A percentile compares a stretch with the other conserved stretches of the same genome.
Conservation (phyloP, 2,797 vertebrate species). For the Jordanella pulchra region DNA sequence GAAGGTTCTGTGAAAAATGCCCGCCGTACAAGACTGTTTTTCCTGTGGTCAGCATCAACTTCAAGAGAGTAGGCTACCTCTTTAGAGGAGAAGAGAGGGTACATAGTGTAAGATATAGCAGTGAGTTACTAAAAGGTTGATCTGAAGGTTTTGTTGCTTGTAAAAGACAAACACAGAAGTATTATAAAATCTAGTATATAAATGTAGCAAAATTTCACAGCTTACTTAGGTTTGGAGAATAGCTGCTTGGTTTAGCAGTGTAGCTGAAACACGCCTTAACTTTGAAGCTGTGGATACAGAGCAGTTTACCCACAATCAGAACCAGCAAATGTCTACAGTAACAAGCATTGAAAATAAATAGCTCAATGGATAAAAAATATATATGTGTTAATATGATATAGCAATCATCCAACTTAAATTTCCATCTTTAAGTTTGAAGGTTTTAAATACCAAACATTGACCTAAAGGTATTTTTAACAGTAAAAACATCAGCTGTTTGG, state of each 20-base stretch:
- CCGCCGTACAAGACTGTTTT: constrained; percentile 75
- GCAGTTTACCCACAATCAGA: constrained; percentile 13
- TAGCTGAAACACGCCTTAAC: constrained; percentile 89
- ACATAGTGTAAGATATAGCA: not conserved
- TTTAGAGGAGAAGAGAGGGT: constrained; percentile 51
- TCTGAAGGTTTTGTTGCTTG: not conserved
- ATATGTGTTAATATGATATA: not conserved
- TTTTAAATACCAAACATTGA: not conserved
- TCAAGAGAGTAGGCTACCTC: constrained; percentile 83
- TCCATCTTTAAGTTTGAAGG: not conserved
- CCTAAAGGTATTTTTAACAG: not conserved
- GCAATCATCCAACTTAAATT: not conserved
- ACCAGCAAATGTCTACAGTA: not conserved
- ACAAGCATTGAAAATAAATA: not conserved
- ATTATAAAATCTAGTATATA: not conserved
- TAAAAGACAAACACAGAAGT: not conserved
- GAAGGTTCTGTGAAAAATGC: constrained; percentile 72
- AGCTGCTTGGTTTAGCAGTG: constrained; percentile 80
- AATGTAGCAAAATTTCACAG: not conserved
- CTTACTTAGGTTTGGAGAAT: constrained; percentile 88
- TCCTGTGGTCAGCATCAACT: constrained; percentile 82
- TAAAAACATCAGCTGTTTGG: not conserved
- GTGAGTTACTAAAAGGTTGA: not conserved
- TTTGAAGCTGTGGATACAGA: constrained; percentile 78
- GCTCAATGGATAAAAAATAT: not conserved